Evolutionary conservation across 2,888 invertebrate species (phyloP).

Genomic region (Meta bourneti): DNA sequence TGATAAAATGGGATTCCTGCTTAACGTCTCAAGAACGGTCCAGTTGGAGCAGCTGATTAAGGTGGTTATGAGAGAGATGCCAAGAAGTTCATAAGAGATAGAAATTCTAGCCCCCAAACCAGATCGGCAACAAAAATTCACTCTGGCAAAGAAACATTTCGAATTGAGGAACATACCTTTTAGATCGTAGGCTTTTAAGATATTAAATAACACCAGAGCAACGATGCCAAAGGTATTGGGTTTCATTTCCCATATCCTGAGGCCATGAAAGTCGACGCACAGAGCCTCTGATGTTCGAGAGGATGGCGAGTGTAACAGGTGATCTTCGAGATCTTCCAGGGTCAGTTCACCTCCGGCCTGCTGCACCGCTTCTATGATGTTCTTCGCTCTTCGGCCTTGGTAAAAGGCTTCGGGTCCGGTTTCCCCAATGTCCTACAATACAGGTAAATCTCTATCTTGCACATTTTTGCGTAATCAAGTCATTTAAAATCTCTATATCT

Average conservation of each 20-base stretch:
- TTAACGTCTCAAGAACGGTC: too few relatives aligned
- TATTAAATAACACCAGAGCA: conserved; percentile 81
- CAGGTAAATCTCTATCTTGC: too few relatives aligned
- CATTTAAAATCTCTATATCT: background rate
- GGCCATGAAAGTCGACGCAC: conserved; percentile 79
- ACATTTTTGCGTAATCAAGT: too few relatives aligned
- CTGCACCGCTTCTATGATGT: conserved; percentile 79
- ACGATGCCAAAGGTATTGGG: conserved; percentile 82
- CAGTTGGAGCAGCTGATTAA: too few relatives aligned
- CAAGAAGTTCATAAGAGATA: too few relatives aligned
- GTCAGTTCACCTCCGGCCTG: conserved; percentile 80
- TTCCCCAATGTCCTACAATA: conserved; percentile 38
- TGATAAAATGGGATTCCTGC: too few relatives aligned
- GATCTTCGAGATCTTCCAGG: conserved; percentile 79
- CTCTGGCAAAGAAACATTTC: too few relatives aligned
- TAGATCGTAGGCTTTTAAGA: conserved; percentile 80
- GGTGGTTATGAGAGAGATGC: too few relatives aligned
- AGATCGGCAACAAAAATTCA: too few relatives aligned
- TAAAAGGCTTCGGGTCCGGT: conserved; percentile 79
- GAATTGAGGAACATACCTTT: too few relatives aligned
- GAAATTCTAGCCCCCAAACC: too few relatives aligned
- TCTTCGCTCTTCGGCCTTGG: conserved; percentile 79
- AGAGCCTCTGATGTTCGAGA: conserved; percentile 74
- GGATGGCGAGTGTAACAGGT: conserved; percentile 78
- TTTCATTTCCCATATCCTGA: conserved; percentile 81